phyloP scores from a whole-genome alignment of 2,797 vertebrate genomes.

The Myotis vivesi region DNA sequence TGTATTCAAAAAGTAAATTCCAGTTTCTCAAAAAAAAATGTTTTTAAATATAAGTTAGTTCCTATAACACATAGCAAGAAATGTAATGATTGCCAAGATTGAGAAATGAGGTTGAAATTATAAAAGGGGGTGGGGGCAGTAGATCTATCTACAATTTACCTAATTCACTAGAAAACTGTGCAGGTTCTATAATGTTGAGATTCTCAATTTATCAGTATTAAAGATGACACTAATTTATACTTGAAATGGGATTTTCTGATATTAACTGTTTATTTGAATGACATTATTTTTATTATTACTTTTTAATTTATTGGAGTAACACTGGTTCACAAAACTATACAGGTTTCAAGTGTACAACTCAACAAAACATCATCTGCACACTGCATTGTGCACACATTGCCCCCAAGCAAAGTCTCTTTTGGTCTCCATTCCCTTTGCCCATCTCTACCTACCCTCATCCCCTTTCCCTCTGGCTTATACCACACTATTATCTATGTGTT shows the following conservation, averaged over 20 bases:
- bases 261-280: background rate
- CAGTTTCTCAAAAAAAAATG: background rate
- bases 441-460: background rate
- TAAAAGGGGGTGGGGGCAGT: background rate
- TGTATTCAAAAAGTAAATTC: background rate
- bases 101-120: background rate
- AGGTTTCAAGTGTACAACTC: background rate
- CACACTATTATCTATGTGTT: background rate
- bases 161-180: background rate
- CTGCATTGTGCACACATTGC: background rate
- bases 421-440: background rate
- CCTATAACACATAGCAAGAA: background rate
- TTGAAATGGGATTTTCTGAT: background rate
- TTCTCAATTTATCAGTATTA: background rate
- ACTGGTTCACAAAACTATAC: background rate
- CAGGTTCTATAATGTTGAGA: background rate
- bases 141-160: background rate
- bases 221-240: background rate
- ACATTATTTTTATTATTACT: background rate
- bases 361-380: background rate
- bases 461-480: background rate
- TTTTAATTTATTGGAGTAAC: background rate
- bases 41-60: background rate
- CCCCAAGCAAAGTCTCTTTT: background rate
- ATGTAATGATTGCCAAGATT: background rate